Conservation (phyloP, 2,113 vertebrate genomes). For the Etheostoma cragini region DNA sequence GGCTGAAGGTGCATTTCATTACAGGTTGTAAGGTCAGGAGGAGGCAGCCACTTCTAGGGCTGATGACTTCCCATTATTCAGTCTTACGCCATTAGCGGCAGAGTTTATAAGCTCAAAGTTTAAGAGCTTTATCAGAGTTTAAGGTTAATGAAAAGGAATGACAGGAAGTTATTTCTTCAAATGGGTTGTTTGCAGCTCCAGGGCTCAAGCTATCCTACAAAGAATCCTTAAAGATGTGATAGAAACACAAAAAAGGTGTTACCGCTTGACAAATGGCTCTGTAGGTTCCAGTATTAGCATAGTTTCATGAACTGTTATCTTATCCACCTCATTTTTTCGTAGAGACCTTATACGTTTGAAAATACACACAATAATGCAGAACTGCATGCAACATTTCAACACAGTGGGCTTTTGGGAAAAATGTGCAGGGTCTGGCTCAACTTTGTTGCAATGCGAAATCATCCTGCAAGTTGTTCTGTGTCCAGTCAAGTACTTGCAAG, state of each 20-base stretch:
- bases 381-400: no score
- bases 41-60: slow-evolving; percentile 33
- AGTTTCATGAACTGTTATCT: neutral
- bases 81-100: slow-evolving; percentile 50
- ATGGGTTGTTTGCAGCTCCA: slow-evolving; percentile 28
- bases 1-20: slow-evolving; percentile 53
- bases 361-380: neutral
- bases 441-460: no score
- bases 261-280: slow-evolving; percentile 12
- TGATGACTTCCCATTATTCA: slow-evolving; percentile 58
- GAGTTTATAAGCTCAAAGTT: slow-evolving; percentile 53
- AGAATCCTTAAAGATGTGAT: slow-evolving; percentile 22
- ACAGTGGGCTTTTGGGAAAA: no score
- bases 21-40: slow-evolving; percentile 54
- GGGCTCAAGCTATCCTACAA: slow-evolving; percentile 34
- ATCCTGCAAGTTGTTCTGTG: no score
- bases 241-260: slow-evolving; percentile 31
- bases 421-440: no score
- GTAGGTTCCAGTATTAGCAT: neutral
- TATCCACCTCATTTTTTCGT: slow-evolving; percentile 6
- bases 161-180: slow-evolving; percentile 32
- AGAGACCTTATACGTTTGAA: neutral
- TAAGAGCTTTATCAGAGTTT: slow-evolving; percentile 45
- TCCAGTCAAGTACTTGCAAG: no score
- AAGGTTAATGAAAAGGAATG: slow-evolving; percentile 57